phyloP scores from a whole-genome alignment of 2,888 invertebrate species.

The Empis livida region DNA sequence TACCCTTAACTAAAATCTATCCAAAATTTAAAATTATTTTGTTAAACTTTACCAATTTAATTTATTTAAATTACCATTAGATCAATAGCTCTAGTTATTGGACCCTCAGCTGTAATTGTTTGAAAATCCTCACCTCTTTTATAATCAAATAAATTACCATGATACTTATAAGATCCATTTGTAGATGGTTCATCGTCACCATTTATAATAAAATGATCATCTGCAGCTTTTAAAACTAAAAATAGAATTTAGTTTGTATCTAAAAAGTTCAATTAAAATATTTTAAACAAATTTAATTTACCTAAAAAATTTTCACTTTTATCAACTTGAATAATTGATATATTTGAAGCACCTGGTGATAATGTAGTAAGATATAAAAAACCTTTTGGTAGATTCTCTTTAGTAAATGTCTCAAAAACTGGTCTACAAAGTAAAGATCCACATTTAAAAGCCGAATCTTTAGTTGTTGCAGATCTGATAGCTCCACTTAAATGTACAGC shows the following conservation, averaged over 20 bases:
- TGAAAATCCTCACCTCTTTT: slow-evolving; percentile 46
- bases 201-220: slow-evolving; percentile 68
- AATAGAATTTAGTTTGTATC: background rate
- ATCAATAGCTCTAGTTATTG: slow-evolving; percentile 19
- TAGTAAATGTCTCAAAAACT: slow-evolving; percentile 68
- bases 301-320: slow-evolving; percentile 72
- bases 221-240: slow-evolving; percentile 59
- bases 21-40: background rate
- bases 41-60: background rate
- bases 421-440: slow-evolving; percentile 48
- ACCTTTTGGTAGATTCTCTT: slow-evolving; percentile 61
- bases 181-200: slow-evolving; percentile 64
- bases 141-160: slow-evolving; percentile 68
- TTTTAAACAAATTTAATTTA: slow-evolving; percentile 39
- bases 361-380: slow-evolving; percentile 73
- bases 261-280: background rate
- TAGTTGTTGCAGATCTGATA: slow-evolving; percentile 27
- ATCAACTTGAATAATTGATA: slow-evolving; percentile 67
- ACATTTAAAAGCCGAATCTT: slow-evolving; percentile 32
- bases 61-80: slow-evolving; percentile 20
- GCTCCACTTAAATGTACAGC: slow-evolving; percentile 27
- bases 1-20: slow-evolving; percentile 65
- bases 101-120: slow-evolving; percentile 21
- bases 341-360: slow-evolving; percentile 71
- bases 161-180: slow-evolving; percentile 56